phyloP scores from a whole-genome alignment of 2,888 invertebrate genomes.

The Trissonchulus sp. region DNA sequence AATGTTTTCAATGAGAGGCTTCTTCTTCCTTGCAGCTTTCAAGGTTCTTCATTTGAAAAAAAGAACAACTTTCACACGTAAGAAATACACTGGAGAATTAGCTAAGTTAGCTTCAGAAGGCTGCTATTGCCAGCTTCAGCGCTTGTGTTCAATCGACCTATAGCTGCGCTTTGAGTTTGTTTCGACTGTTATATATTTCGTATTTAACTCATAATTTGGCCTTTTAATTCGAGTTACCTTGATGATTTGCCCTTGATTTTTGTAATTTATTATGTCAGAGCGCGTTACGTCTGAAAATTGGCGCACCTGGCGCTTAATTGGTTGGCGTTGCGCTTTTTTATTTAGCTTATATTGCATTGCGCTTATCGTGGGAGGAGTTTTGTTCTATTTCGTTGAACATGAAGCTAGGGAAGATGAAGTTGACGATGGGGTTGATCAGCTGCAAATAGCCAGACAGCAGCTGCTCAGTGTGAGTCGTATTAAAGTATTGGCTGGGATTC shows the following conservation, averaged over 20 bases:
- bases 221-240: not conserved
- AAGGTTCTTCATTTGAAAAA: not conserved
- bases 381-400: slow-evolving; percentile 26
- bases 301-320: not conserved
- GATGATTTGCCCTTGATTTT: not conserved
- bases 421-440: slow-evolving; percentile 23
- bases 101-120: too few species aligned
- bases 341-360: not conserved
- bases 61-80: too few species aligned
- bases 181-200: not conserved
- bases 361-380: slow-evolving; percentile 13
- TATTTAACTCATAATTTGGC: not conserved
- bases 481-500: too few species aligned
- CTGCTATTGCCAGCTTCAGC: not conserved
- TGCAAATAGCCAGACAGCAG: slow-evolving; percentile 22
- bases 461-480: slow-evolving; percentile 27
- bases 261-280: not conserved
- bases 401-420: slow-evolving; percentile 12
- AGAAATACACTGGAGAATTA: too few species aligned
- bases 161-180: not conserved
- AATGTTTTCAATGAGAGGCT: too few species aligned
- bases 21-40: not conserved
- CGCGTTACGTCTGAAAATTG: not conserved
- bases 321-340: not conserved
- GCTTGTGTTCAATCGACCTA: not conserved